Evolutionary conservation across 2,797 vertebrate species (phyloP).

Genomic region (Champsocephalus gunnari): DNA sequence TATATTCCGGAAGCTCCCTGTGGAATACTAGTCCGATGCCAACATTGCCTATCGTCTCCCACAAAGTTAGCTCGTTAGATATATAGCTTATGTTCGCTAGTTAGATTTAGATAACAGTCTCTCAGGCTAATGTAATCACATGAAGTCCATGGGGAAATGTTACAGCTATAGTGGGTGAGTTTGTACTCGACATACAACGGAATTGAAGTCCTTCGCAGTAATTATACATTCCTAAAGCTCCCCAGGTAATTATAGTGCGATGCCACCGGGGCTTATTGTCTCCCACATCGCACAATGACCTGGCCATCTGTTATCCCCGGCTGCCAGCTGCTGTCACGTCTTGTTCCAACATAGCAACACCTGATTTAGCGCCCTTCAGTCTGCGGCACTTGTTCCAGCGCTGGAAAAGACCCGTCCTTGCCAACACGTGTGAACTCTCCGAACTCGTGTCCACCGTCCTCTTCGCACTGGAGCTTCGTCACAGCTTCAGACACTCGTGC

Average conservation of each 20-base stretch:
- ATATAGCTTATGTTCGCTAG: no score
- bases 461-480: conserved; percentile 17
- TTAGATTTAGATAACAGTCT: no score
- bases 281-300: conserved; percentile 10
- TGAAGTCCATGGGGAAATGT: no score
- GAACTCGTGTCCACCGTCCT: conserved; percentile 26
- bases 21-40: no score
- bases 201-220: no score
- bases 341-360: conserved; percentile 61
- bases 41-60: neutral
- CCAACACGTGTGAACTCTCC: neutral
- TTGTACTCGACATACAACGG: no score
- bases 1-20: no score
- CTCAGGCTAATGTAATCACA: no score
- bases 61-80: neutral
- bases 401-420: conserved; percentile 6
- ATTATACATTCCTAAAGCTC: no score
- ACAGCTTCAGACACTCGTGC: conserved; percentile 3
- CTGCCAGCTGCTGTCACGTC: conserved; percentile 48
- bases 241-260: no score
- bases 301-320: conserved; percentile 26
- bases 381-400: conserved; percentile 10
- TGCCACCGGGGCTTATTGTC: neutral
- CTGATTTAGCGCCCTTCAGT: conserved; percentile 27
- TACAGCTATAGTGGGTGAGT: no score